These are phyloP conservation scores for Drosophila repleta DNA, from an alignment of 1,140 invertebrate species.

Conservation along the genomic window DNA sequence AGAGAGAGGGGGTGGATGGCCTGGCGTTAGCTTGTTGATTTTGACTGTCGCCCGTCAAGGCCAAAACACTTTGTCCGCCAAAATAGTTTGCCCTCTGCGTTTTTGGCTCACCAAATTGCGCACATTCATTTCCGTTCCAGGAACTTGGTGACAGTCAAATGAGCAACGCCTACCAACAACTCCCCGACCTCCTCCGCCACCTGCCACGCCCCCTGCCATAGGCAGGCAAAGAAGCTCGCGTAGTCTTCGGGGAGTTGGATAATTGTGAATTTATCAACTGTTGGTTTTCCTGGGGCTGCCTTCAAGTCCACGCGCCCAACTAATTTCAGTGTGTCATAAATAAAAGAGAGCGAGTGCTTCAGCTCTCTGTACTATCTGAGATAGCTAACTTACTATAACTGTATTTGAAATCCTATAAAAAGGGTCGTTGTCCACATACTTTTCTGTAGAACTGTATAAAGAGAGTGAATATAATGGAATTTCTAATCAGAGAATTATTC, in stretches of 20 bases:
- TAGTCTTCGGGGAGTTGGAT: slow-evolving; percentile 1
- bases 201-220: neutral
- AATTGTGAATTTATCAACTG: slow-evolving; percentile 40
- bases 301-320: neutral
- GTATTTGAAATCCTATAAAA: no score
- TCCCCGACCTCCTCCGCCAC: neutral
- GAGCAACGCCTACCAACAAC: slow-evolving; percentile 1
- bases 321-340: neutral
- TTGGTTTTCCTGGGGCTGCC: neutral
- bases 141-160: slow-evolving; percentile 30
- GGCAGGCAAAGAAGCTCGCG: neutral
- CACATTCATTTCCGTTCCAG: slow-evolving; percentile 70
- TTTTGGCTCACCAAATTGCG: slow-evolving; percentile 56
- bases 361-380: no score
- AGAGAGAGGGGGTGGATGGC: neutral
- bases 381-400: no score
- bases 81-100: slow-evolving; percentile 44
- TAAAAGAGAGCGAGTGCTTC: no score
- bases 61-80: slow-evolving; percentile 26
- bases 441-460: no score
- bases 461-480: no score
- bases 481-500: no score
- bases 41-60: slow-evolving; percentile 14
- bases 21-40: slow-evolving; percentile 31
- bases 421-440: no score